phyloP scores from a whole-genome alignment of 92 coral and sea anemone species.

The Scolanthus callimorphus region DNA sequence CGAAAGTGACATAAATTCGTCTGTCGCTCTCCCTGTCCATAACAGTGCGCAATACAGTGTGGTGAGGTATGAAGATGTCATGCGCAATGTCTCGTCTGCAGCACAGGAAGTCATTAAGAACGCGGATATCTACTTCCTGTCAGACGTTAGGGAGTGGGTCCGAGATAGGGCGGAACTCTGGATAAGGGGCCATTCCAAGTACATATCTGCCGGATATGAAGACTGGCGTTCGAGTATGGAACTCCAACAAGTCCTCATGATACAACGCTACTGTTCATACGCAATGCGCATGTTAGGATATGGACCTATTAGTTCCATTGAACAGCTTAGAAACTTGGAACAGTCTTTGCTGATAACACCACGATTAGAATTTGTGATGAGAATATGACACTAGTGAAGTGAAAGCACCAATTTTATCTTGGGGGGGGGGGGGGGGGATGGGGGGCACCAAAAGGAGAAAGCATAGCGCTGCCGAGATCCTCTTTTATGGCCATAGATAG shows the following conservation, averaged over 20 bases:
- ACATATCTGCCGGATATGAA: neutral
- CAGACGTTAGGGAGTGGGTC: constrained; percentile 32
- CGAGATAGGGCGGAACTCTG: neutral
- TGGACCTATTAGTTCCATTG: too few relatives aligned
- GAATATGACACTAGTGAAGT: too few relatives aligned
- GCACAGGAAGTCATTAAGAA: constrained; percentile 22
- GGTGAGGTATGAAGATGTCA: constrained; percentile 49
- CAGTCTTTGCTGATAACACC: too few relatives aligned
- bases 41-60: constrained; percentile 14
- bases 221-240: constrained; percentile 23
- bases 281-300: constrained; percentile 37
- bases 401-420: too few relatives aligned
- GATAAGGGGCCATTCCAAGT: neutral
- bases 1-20: constrained; percentile 23
- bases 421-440: too few relatives aligned
- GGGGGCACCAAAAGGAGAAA: too few relatives aligned
- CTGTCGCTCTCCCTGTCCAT: constrained; percentile 9
- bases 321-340: too few relatives aligned
- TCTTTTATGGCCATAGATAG: too few relatives aligned
- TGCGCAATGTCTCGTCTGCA: constrained; percentile 4
- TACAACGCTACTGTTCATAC: constrained; percentile 23
- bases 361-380: too few relatives aligned
- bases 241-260: neutral
- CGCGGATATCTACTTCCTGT: constrained; percentile 27
- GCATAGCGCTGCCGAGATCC: too few relatives aligned